Conservation (phyloP, 2,888 invertebrate species). For the Rhyacophila evoluta region DNA sequence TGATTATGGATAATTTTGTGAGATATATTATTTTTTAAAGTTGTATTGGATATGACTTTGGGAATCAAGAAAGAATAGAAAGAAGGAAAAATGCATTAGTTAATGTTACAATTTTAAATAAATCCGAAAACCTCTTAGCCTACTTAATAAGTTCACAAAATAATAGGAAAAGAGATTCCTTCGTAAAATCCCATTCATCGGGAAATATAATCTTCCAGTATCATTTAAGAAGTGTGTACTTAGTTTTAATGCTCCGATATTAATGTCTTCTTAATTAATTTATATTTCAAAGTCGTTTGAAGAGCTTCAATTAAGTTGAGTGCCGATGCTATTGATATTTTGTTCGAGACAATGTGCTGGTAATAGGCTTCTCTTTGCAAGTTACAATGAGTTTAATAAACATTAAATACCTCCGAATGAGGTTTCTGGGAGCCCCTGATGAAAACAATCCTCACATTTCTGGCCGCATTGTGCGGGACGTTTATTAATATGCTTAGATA, state of each 20-base stretch:
- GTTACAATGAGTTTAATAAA: not conserved
- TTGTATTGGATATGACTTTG: too few species aligned
- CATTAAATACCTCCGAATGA: constrained; percentile 13
- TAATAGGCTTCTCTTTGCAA: constrained; percentile 1
- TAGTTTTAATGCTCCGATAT: not conserved
- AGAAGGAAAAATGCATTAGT: too few species aligned
- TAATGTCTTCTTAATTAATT: not conserved
- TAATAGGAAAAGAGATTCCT: not conserved
- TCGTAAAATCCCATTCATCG: not conserved
- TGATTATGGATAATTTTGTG: too few species aligned
- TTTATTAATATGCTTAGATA: constrained; percentile 34
- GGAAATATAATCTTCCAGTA: not conserved
- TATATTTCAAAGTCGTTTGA: not conserved
- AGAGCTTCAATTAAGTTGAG: not conserved
- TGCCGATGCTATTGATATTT: constrained; percentile 1
- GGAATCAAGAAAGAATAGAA: too few species aligned
- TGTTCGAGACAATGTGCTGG: not conserved
- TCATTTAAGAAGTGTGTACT: not conserved
- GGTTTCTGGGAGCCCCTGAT: not conserved
- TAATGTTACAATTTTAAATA: too few species aligned
- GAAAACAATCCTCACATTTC: constrained; percentile 19
- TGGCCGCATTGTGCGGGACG: constrained; percentile 26
- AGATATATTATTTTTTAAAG: too few species aligned
- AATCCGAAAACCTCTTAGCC: too few species aligned
- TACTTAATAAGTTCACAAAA: not conserved